Evolutionary conservation across 2,888 invertebrate species (phyloP).

Genomic region (Sycophila texana): DNA sequence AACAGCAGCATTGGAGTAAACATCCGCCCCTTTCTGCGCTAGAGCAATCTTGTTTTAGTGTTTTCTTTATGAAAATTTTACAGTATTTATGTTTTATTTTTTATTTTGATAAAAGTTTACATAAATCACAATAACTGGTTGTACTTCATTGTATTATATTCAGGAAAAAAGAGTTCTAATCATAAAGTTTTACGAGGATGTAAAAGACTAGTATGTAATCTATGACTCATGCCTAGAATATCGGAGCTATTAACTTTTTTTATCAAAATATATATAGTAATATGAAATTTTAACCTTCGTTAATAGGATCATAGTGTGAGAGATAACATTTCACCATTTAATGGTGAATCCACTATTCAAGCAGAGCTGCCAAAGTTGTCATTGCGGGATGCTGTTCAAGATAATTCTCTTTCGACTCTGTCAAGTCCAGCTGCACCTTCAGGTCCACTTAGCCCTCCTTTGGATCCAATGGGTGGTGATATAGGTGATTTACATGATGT

Average conservation of each 20-base stretch:
- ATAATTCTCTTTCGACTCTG: conserved; percentile 70
- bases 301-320: conserved; percentile 63
- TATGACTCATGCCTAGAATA: no score
- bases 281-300: no score
- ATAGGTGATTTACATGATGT: conserved; percentile 73
- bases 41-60: not conserved
- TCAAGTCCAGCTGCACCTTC: conserved; percentile 67
- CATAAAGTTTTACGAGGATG: no score
- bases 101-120: not conserved
- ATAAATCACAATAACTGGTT: not conserved
- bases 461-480: conserved; percentile 66
- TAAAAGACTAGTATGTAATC: no score
- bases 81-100: not conserved
- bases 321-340: conserved; percentile 64
- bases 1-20: not conserved
- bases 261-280: no score
- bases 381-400: conserved; percentile 67
- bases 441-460: conserved; percentile 69
- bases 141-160: not conserved
- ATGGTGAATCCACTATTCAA: conserved; percentile 67
- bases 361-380: conserved; percentile 71
- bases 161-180: no score
- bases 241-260: no score
- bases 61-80: not conserved
- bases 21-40: conserved; percentile 43